These are phyloP conservation scores for Dolomedes plantarius DNA, from an alignment of 2,888 invertebrate genomes.

Conservation along the genomic window DNA sequence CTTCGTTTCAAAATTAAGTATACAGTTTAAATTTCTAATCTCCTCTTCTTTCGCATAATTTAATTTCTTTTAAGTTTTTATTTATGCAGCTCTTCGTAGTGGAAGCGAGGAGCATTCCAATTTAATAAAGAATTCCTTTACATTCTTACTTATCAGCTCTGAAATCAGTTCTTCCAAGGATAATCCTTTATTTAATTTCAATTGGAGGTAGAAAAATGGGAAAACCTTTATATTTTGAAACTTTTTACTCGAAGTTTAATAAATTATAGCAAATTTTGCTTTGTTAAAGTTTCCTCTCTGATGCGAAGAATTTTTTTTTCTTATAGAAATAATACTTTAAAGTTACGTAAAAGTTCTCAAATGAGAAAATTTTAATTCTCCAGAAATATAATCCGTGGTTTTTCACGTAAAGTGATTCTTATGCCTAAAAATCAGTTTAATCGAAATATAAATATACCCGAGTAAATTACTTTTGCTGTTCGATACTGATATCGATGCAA, in stretches of 20 bases:
- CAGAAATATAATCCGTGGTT: no score
- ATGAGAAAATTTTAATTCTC: no score
- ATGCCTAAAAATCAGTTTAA: no score
- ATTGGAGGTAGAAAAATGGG: not conserved
- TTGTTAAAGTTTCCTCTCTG: not conserved
- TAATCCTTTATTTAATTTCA: conserved; percentile 11
- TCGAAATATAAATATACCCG: no score
- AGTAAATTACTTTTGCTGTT: no score
- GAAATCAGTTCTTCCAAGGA: not conserved
- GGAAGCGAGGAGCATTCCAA: not conserved
- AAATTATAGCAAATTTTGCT: not conserved
- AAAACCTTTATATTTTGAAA: not conserved
- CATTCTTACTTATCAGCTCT: not conserved
- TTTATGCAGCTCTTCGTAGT: not conserved
- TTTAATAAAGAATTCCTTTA: not conserved
- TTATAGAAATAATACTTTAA: not conserved
- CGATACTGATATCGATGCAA: no score
- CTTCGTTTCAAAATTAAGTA: not conserved
- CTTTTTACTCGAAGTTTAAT: not conserved
- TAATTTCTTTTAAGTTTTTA: not conserved
- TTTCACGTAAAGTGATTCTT: no score
- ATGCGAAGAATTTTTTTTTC: not conserved
- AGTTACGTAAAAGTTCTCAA: not conserved
- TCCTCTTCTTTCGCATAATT: not conserved
- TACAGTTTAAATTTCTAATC: conserved; percentile 9